Evolutionary conservation across 1,140 invertebrate species (phyloP).

Genomic region (Nilaparvata lugens): DNA sequence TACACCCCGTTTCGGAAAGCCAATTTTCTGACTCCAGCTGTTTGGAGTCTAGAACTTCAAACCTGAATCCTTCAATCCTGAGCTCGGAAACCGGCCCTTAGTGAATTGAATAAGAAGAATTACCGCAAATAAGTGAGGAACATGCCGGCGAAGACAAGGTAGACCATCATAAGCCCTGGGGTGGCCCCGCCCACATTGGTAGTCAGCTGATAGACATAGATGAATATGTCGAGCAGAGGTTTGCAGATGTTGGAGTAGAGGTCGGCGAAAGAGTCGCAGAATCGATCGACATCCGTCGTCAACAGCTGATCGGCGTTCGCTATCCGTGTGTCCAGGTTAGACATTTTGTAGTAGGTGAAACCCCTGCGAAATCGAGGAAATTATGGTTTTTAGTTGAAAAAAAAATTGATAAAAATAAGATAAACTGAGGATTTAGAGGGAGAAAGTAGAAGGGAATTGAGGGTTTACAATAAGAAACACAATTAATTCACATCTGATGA

Average conservation of each 20-base stretch:
- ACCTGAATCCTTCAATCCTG: too few species aligned
- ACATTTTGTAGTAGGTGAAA: conserved; percentile 96
- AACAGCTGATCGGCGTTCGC: conserved; percentile 93
- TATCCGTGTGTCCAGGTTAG: conserved; percentile 88
- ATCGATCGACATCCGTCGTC: conserved; percentile 94
- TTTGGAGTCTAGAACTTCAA: too few species aligned
- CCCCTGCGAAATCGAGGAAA: conserved; percentile 50
- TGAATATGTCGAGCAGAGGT: conserved; percentile 86
- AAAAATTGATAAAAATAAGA: too few species aligned
- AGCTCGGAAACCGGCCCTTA: too few species aligned
- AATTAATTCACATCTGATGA: too few species aligned
- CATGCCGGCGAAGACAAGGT: conserved; percentile 74
- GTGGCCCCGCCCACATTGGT: conserved; percentile 72
- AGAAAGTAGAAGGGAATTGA: too few species aligned
- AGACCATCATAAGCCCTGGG: conserved; percentile 74
- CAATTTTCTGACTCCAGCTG: too few species aligned
- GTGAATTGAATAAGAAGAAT: too few species aligned
- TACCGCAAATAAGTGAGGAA: conserved; percentile 59
- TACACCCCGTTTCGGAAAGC: too few species aligned
- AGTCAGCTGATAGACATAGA: conserved; percentile 87
- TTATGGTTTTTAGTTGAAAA: too few species aligned
- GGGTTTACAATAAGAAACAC: too few species aligned
- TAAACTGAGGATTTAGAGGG: too few species aligned
- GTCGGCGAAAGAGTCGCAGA: conserved; percentile 90
- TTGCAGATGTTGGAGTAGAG: conserved; percentile 97